phyloP scores from a whole-genome alignment of 2,113 vertebrate species.

The Laticauda colubrina region DNA sequence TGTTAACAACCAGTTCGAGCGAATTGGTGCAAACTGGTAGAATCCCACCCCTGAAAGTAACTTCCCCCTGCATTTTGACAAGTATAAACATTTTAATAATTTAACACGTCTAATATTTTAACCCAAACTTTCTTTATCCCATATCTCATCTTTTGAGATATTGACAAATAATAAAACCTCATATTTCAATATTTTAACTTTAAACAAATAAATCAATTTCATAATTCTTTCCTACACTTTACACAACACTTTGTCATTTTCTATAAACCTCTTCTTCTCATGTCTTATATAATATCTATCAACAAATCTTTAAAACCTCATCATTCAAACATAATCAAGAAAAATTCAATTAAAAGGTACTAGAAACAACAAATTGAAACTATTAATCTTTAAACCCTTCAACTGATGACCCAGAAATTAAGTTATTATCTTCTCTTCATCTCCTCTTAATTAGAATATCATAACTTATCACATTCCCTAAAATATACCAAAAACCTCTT shows the following conservation, averaged over 20 bases:
- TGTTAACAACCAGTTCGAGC: too few species aligned
- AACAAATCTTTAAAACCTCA: not conserved
- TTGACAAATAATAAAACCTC: not conserved
- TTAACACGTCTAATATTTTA: not conserved
- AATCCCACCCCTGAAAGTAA: not conserved
- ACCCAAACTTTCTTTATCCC: not conserved
- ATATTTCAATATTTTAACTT: not conserved
- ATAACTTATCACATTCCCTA: not conserved
- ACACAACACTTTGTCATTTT: not conserved
- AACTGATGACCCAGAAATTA: not conserved
- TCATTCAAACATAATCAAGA: not conserved
- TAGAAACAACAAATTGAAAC: not conserved
- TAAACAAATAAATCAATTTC: not conserved
- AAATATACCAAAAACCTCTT: not conserved
- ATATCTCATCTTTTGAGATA: not conserved
- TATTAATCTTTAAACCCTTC: not conserved
- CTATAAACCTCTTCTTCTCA: not conserved
- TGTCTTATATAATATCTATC: not conserved
- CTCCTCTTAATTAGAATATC: not conserved
- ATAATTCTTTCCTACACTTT: not conserved
- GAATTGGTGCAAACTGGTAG: too few species aligned
- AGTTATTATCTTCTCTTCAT: not conserved
- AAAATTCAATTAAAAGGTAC: not conserved
- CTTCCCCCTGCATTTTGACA: not conserved
- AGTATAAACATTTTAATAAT: not conserved